phyloP scores from a whole-genome alignment of 2,113 vertebrate species.

The Amblyornis subalaris region DNA sequence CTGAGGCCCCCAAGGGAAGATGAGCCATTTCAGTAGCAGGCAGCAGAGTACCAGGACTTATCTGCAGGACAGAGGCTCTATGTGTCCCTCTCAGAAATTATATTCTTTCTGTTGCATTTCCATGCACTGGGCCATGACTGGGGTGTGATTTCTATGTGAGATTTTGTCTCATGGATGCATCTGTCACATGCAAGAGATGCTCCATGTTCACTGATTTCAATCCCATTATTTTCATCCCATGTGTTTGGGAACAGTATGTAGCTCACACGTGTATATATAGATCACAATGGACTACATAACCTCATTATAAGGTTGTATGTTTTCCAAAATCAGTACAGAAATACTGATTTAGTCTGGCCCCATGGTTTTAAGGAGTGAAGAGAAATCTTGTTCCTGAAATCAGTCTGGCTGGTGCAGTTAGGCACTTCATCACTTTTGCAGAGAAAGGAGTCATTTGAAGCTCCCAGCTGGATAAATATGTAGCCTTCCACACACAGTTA shows the following conservation, averaged over 20 bases:
- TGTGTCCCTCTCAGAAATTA: background rate
- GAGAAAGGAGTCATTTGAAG: background rate
- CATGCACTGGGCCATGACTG: background rate
- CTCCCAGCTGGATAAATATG: background rate
- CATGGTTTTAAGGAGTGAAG: background rate
- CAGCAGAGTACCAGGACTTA: background rate
- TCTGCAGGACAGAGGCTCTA: background rate
- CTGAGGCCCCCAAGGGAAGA: constrained; percentile 1
- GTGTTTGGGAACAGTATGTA: background rate
- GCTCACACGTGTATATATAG: background rate
- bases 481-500: background rate
- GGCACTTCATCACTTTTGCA: background rate
- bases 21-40: constrained; percentile 37
- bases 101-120: background rate
- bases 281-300: background rate
- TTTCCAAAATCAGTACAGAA: background rate
- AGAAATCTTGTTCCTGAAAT: background rate
- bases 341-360: background rate
- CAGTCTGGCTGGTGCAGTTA: background rate
- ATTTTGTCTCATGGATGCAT: background rate
- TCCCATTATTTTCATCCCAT: background rate
- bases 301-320: background rate
- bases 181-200: background rate
- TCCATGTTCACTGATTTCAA: background rate
- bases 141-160: background rate